A percentile compares a stretch with the other conserved stretches of the same genome.
phyloP scores from a whole-genome alignment of 2,888 invertebrate genomes.

The Drosophila niveifrons region DNA sequence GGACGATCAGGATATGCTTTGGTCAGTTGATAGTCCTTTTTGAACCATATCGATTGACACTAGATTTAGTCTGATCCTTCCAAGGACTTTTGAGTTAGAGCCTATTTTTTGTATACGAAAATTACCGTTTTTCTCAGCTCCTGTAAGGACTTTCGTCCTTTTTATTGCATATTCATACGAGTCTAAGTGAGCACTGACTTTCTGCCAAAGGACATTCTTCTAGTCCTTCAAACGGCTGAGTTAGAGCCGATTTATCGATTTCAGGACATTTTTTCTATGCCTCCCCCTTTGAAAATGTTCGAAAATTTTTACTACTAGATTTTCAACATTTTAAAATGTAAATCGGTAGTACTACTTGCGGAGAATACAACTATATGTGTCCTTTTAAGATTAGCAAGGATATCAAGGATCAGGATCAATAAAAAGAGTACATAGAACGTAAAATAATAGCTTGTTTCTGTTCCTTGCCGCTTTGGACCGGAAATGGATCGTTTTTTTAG shows the following conservation, averaged over 20 bases:
- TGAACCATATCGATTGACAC: neutral
- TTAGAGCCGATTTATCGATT: neutral
- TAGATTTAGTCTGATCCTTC: neutral
- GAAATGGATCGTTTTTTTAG: neutral
- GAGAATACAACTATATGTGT: neutral
- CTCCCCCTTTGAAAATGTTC: neutral
- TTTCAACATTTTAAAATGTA: neutral
- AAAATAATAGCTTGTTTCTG: no score
- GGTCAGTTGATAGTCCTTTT: neutral
- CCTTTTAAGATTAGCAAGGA: neutral
- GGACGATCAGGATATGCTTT: neutral
- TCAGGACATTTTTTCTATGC: neutral
- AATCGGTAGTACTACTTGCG: neutral
- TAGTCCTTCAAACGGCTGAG: constrained; percentile 4
- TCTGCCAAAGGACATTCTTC: neutral
- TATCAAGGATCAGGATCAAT: neutral
- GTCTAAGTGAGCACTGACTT: neutral
- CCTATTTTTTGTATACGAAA: neutral
- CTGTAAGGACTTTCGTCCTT: constrained; percentile 13
- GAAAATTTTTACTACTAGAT: neutral
- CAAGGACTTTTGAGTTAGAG: neutral
- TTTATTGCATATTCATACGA: neutral
- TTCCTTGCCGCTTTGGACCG: no score
- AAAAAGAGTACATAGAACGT: neutral
- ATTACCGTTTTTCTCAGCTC: neutral